Base-by-base conservation (phyloP, 2,113 vertebrate species). In the Passerina amoena region DNA sequence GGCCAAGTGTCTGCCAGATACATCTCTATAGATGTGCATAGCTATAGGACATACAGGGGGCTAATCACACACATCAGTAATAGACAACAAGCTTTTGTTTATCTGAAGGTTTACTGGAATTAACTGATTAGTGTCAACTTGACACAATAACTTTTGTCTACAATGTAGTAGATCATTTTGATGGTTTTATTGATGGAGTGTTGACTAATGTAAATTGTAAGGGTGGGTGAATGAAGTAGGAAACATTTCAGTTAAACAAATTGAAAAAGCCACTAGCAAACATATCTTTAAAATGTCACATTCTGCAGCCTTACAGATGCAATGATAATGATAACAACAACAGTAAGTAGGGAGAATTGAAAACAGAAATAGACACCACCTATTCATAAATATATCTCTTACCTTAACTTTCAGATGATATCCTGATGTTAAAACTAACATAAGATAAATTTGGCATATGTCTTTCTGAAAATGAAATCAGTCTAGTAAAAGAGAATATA, bases 121-220 rank as follows among this genome's bases (percentile, higher is more conserved):
- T 99, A 99, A 98, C 99, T 98, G 98, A 99, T 99, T 99, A 99
- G 98, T 98, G 99, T 98, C 98, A 98, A 98, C 98, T 98, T 98
- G 98, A 98, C 98, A 98, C 98, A 98, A 98, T 99, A 99, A 98
- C 98, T 98, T 98, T 98, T 98, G 98, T 98, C 98, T 98, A 97
- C 98, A 97, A 98, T 96, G 98, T 97, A 97, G 98, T 98, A 98
- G 98, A 98, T 98, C 98, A 98, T 98, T 97, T 96, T 98, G 98
- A 98, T 98, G 97, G 97, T 96, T 98, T 98, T 99, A 98, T 99
- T 99, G 99, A 99, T 98, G 98, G 98, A 98, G 98, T 95, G 97
- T 88, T 98, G 98, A 98, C 98, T 99, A 98, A 99, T 99, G 98
- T 98, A 98, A 98, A 98, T 98, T 86, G 83, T 94, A 97, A 87